Base-by-base conservation (phyloP, 2,797 vertebrate genomes). In the Danio tinwini region DNA sequence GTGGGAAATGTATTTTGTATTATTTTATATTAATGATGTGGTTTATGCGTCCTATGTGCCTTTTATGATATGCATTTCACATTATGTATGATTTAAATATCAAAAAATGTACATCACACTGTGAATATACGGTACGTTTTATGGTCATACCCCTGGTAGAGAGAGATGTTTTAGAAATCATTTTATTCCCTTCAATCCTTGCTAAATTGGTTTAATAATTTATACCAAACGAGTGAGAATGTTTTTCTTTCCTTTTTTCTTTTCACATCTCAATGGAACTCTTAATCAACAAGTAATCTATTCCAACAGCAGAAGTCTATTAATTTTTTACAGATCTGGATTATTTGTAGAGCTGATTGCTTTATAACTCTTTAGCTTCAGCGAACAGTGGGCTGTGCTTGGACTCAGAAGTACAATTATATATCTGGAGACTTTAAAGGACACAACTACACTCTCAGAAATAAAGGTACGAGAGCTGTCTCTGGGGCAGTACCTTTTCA, bases 261-360 rank as follows among this genome's bases (percentile, higher is more conserved):
- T 53, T 52, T 10, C 6, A 0, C 21, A 16, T 75, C 74, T 76
- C 63, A 47, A 6, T 76, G 52, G 52, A 53, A 76, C 74, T 67
- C 39, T 76, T 64, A 63, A 42, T 75, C 59, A 76, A 75, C 58
- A 75, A 62, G 58, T 63, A 75, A 63, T 63, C 75, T 0, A 63
- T 63, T 68, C 58, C 16, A 47, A 63, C 74, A 29, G 29, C 63
- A 68, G 63, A 40, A 47, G 63, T 58, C 16, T 42, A 58, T 68
- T 14, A 39, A 0, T 17, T 58, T 68, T 68, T 19, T 47, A 58
- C 74, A 58, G 52, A 67, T 47, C 62, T 77, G 52, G 42, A 77
- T 56, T 14, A 50, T 47, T 67, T 76, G 74, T 56, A 39, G 50
- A 67, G 63, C 63, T 67, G 74, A 47, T 76, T 64, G 50, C 61